Base-by-base conservation (phyloP, 2,797 vertebrate genomes). In the Sebastes hopkinsi region DNA sequence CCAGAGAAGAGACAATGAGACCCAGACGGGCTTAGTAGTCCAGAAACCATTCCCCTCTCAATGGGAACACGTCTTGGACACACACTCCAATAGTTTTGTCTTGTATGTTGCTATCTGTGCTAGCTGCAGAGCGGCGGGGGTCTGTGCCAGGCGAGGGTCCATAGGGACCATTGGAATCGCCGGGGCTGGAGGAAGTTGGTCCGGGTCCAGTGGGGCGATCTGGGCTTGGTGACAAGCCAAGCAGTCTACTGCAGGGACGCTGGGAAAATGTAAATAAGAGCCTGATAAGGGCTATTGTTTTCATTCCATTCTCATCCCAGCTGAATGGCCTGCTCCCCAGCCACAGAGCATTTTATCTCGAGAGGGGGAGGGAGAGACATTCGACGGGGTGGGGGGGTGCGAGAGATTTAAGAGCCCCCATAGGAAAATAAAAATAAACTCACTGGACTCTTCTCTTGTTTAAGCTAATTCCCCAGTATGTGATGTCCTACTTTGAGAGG, bases 241-340 rank as follows among this genome's bases (percentile, higher is more conserved):
- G 91, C 90, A 93, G 88, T 95, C 90, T 95, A 88, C 89, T 88
- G 77, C 75, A 87, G 92, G 91, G 92, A 96, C 92, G 94, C 96
- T 97, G 95, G 95, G 94, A 97, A 96, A 96, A 95, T 94, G 92
- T 95, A 96, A 97, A 96, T 94, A 97, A 94, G 94, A 94, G 94
- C 88, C 92, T 95, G 96, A 97, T 97, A 96, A 96, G 95, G 90
- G 90, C 95, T 96, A 96, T 98, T 97, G 94, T 97, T 98, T 96
- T 97, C 95, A 96, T 97, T 97, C 94, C 96, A 96, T 96, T 96
- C 95, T 94, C 94, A 94, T 95, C 92, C 95, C 93, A 86, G 95
- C 96, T 96, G 95, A 96, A 96, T 95, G 94, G 91, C 89, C 91
- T 91, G 92, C 93, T 95, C 93, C 93, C 90, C 85, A 94, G 94